These are phyloP conservation scores for Psophia crepitans DNA, from an alignment of 2,113 vertebrate genomes.

Conservation along the genomic window DNA sequence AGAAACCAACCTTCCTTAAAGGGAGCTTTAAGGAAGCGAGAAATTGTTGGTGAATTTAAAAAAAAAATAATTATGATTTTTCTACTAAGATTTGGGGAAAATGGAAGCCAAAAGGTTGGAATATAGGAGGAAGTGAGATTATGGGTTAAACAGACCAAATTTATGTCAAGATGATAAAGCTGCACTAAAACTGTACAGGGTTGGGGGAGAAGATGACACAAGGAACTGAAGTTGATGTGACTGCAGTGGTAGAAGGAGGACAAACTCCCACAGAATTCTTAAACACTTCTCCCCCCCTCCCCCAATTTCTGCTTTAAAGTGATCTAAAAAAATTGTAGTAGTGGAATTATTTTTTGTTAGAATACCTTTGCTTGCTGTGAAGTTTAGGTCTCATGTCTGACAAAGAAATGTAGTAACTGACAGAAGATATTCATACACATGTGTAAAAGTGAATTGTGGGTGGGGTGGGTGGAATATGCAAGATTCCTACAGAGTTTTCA, in stretches of 20 bases:
- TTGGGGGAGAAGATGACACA: background rate
- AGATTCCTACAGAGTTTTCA: background rate
- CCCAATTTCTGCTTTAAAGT: background rate
- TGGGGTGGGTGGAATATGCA: fast-evolving
- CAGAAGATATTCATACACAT: background rate
- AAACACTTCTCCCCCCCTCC: background rate
- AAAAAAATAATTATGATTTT: background rate
- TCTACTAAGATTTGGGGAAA: background rate
- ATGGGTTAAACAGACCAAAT: background rate
- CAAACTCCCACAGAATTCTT: background rate
- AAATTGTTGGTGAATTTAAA: background rate
- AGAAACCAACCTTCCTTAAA: background rate
- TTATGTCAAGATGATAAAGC: background rate
- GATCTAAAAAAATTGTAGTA: background rate
- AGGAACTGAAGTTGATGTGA: background rate
- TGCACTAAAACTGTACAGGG: background rate
- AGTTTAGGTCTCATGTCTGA: background rate
- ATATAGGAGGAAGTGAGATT: conserved; percentile 48
- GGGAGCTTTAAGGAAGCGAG: background rate
- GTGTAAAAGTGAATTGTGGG: background rate
- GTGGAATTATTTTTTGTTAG: background rate
- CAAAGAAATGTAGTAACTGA: background rate
- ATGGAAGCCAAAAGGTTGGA: background rate
- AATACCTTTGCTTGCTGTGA: background rate
- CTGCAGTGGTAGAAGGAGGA: background rate